Percentiles rank a stretch among this genome's conserved stretches.
Evolutionary conservation across 1,140 invertebrate genomes (phyloP).

Genomic region (Trichomalopsis sarcophagae): DNA sequence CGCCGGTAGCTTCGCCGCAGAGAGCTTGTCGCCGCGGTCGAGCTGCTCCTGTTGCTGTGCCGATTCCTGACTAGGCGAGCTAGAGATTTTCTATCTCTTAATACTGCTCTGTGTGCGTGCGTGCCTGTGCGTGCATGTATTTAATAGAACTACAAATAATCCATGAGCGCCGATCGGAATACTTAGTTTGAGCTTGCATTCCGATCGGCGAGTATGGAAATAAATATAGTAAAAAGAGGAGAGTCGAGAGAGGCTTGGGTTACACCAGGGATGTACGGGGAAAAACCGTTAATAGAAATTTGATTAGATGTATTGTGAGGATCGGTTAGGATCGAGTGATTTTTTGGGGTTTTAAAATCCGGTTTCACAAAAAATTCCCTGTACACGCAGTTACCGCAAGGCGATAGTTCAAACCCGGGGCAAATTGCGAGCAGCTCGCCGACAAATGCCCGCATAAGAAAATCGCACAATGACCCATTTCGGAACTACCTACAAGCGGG

Average conservation of each 20-base stretch:
- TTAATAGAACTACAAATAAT: slow-evolving; percentile 27
- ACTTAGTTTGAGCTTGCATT: slow-evolving; percentile 2
- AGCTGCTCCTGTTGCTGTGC: background rate
- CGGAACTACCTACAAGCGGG: slow-evolving; percentile 2
- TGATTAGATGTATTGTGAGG: background rate
- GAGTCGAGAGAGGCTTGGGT: no score
- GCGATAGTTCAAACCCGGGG: background rate
- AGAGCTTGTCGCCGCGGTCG: background rate
- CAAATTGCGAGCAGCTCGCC: background rate
- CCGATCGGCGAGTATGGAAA: background rate
- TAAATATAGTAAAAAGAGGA: background rate
- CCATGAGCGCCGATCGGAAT: slow-evolving; percentile 13
- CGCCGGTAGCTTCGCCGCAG: background rate
- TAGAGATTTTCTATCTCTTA: slow-evolving; percentile 14
- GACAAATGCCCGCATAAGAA: background rate
- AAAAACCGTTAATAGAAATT: slow-evolving; percentile 5
- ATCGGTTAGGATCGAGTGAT: background rate
- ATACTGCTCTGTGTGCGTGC: background rate
- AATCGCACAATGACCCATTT: slow-evolving; percentile 30
- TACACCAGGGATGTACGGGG: background rate
- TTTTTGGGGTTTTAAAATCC: background rate
- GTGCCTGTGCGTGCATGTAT: no score
- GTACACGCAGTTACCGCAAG: background rate
- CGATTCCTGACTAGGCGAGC: slow-evolving; percentile 17
- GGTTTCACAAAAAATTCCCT: no score